phyloP scores from a whole-genome alignment of 2,113 vertebrate species.

The Percopsis transmontana region DNA sequence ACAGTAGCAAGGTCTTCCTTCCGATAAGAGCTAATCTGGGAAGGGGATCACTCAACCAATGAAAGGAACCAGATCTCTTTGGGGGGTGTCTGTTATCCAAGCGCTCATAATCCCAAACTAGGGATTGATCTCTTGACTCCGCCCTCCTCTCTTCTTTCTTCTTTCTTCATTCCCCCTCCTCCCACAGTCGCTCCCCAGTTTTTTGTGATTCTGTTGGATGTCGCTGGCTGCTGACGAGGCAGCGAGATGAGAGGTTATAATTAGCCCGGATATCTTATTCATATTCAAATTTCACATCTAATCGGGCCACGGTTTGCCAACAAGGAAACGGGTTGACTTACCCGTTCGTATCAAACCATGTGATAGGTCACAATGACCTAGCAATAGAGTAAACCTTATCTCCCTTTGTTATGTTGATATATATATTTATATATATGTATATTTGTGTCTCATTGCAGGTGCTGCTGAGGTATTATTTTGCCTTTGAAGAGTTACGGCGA shows the following conservation, averaged over 20 bases:
- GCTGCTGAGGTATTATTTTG: neutral
- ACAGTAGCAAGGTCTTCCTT: constrained; percentile 65
- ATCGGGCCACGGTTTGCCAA: constrained; percentile 60
- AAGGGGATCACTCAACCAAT: constrained; percentile 39
- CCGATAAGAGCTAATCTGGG: constrained; percentile 76
- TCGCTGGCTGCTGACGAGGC: constrained; percentile 63
- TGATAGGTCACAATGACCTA: constrained; percentile 54
- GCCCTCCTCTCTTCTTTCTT: constrained; percentile 43
- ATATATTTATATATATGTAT: neutral
- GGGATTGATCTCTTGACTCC: constrained; percentile 71
- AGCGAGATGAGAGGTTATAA: constrained; percentile 68
- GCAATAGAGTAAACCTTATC: constrained; percentile 40
- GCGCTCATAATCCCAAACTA: constrained; percentile 72
- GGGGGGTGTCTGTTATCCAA: constrained; percentile 65
- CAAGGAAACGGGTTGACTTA: constrained; percentile 45
- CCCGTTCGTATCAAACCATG: constrained; percentile 42
- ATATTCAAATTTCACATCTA: constrained; percentile 73
- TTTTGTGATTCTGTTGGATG: constrained; percentile 55
- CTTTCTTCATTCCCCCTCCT: constrained; percentile 10
- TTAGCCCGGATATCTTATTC: constrained; percentile 69
- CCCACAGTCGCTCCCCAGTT: constrained; percentile 16
- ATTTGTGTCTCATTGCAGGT: neutral
- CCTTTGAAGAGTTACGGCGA: neutral
- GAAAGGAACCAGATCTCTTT: constrained; percentile 52
- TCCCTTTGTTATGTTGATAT: constrained; percentile 24